phyloP scores from a whole-genome alignment of 92 coral and sea anemone species.

The Phenganax subtilis region DNA sequence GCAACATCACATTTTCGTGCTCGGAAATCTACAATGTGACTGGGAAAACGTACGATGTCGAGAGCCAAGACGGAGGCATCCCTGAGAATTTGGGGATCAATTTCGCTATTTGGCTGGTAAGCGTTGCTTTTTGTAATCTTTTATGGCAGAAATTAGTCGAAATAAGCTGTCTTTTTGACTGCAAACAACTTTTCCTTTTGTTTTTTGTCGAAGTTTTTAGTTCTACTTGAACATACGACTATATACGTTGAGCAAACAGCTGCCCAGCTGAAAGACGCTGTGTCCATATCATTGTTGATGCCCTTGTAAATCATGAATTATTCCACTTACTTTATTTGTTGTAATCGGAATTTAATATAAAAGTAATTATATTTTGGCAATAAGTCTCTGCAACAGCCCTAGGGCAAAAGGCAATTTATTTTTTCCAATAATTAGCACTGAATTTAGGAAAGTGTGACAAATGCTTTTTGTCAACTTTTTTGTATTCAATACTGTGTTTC shows the following conservation, averaged over 20 bases:
- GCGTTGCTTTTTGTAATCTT: constrained; percentile 17
- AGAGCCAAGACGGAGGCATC: constrained; percentile 80
- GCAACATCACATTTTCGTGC: constrained; percentile 19
- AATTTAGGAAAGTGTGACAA: no score
- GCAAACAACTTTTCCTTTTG: neutral
- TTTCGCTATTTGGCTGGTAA: constrained; percentile 89
- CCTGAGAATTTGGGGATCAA: constrained; percentile 79
- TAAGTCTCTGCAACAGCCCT: neutral
- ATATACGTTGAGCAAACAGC: neutral
- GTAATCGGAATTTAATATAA: neutral
- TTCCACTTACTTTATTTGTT: neutral
- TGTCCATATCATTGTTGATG: constrained; percentile 18
- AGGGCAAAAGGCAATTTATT: neutral
- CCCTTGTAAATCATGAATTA: neutral
- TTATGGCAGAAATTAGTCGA: neutral
- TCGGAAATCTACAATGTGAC: constrained; percentile 31
- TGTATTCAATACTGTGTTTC: no score
- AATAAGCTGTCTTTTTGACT: constrained; percentile 8
- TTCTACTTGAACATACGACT: neutral
- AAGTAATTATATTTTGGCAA: neutral
- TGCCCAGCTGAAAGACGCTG: neutral
- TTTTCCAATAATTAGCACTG: no score
- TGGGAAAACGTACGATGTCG: constrained; percentile 32
- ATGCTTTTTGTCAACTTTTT: no score
- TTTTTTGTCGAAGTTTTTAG: neutral